A percentile compares a stretch with the other conserved stretches of the same genome.
Evolutionary conservation across 2,888 invertebrate species (phyloP).

Genomic region (Zygothrica quintamaculata): DNA sequence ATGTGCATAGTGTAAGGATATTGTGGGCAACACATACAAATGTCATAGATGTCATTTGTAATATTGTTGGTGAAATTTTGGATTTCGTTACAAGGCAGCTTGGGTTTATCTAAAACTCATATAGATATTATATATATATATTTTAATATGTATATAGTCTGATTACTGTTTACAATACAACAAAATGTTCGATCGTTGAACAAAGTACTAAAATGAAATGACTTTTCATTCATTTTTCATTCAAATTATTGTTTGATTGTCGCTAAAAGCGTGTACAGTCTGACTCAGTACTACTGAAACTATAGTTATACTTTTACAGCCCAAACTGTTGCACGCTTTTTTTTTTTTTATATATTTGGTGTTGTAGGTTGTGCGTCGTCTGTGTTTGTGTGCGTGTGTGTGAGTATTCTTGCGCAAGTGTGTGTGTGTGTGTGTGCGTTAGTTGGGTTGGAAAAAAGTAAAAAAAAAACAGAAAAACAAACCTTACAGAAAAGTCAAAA

Average conservation of each 20-base stretch:
- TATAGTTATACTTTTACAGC: slow-evolving; percentile 20
- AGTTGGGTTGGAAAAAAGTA: background rate
- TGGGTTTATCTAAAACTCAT: slow-evolving; percentile 57
- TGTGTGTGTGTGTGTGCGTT: slow-evolving; percentile 20
- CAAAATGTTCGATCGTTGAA: slow-evolving; percentile 2
- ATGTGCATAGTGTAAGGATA: slow-evolving; percentile 37
- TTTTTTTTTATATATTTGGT: slow-evolving; percentile 57
- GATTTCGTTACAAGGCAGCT: slow-evolving; percentile 75
- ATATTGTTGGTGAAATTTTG: slow-evolving; percentile 56
- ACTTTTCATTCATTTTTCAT: too few relatives aligned
- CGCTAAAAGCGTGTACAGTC: slow-evolving; percentile 42
- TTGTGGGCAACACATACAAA: slow-evolving; percentile 26
- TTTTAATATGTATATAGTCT: too few relatives aligned
- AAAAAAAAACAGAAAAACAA: slow-evolving; percentile 1
- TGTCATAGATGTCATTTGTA: slow-evolving; percentile 27
- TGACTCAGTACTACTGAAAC: slow-evolving; percentile 39
- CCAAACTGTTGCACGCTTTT: slow-evolving; percentile 9
- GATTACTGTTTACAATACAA: slow-evolving; percentile 29
- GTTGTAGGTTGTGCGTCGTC: slow-evolving; percentile 72
- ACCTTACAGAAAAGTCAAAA: slow-evolving; percentile 19
- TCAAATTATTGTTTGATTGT: slow-evolving; percentile 57
- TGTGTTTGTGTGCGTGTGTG: slow-evolving; percentile 32
- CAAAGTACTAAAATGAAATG: slow-evolving; percentile 21
- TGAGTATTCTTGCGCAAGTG: slow-evolving; percentile 27
- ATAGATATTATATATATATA: too few relatives aligned